These are phyloP conservation scores for Aphidius gifuensis DNA, from an alignment of 1,140 invertebrate genomes.

Conservation along the genomic window DNA sequence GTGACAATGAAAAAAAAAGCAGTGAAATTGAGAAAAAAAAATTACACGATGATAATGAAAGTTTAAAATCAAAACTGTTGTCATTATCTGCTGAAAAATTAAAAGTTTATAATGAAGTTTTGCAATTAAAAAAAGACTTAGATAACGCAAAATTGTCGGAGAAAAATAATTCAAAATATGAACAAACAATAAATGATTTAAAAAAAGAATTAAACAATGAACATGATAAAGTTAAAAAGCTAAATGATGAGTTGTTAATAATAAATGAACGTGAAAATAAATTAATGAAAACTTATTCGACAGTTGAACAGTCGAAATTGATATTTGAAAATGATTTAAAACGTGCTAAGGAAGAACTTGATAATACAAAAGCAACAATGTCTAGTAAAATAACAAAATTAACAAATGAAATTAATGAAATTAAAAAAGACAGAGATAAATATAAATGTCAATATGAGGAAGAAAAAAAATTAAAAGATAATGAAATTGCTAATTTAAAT, in stretches of 20 bases:
- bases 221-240: constrained; percentile 45
- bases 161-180: constrained; percentile 44
- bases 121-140: constrained; percentile 49
- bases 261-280: constrained; percentile 42
- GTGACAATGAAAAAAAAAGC: constrained; percentile 55
- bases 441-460: constrained; percentile 41
- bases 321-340: constrained; percentile 48
- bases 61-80: constrained; percentile 58
- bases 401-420: constrained; percentile 52
- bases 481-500: constrained; percentile 64
- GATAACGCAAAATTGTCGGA: constrained; percentile 44
- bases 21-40: constrained; percentile 59
- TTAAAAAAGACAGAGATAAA: constrained; percentile 64
- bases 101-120: constrained; percentile 50
- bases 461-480: constrained; percentile 54
- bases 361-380: constrained; percentile 41
- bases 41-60: constrained; percentile 59
- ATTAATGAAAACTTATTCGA: constrained; percentile 43
- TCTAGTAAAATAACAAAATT: constrained; percentile 52
- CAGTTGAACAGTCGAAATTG: constrained; percentile 44
- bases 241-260: constrained; percentile 49
- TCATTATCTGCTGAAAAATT: constrained; percentile 49
- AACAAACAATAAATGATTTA: constrained; percentile 40
- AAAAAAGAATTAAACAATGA: constrained; percentile 49
- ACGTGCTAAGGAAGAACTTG: constrained; percentile 45